Conservation (phyloP, 2,113 vertebrate genomes). For the Sebastes schlegelii region DNA sequence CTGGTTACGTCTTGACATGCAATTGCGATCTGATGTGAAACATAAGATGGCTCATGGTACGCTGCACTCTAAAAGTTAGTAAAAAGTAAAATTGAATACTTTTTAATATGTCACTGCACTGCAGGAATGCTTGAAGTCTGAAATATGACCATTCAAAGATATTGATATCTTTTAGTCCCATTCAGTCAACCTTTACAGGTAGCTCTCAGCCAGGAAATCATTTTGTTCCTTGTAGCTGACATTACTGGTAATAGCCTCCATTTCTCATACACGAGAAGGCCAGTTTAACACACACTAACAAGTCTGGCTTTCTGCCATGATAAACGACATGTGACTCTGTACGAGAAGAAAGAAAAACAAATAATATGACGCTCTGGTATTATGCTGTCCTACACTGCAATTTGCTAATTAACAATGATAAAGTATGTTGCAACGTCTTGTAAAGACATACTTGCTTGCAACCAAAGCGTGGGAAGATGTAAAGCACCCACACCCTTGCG, state of each 20-base stretch:
- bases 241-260: constrained; percentile 77
- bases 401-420: constrained; percentile 63
- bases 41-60: neutral
- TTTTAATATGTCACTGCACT: neutral
- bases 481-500: constrained; percentile 50
- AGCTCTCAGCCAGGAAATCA: constrained; percentile 53
- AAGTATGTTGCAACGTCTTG: constrained; percentile 64
- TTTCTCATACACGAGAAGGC: constrained; percentile 65
- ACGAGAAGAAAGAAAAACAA: constrained; percentile 56
- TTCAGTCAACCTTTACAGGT: constrained; percentile 3
- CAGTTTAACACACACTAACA: constrained; percentile 55
- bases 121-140: neutral
- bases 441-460: constrained; percentile 46
- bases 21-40: neutral
- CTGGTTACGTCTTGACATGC: neutral
- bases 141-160: neutral
- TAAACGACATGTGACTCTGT: constrained; percentile 51
- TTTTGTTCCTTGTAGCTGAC: constrained; percentile 74
- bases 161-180: neutral
- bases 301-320: constrained; percentile 58
- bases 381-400: constrained; percentile 37
- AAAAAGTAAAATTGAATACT: neutral
- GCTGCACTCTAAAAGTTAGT: neutral
- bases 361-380: constrained; percentile 55
- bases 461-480: constrained; percentile 68